These are phyloP conservation scores for Sinotaia quadrata DNA, from an alignment of 2,888 invertebrate genomes.

Conservation along the genomic window DNA sequence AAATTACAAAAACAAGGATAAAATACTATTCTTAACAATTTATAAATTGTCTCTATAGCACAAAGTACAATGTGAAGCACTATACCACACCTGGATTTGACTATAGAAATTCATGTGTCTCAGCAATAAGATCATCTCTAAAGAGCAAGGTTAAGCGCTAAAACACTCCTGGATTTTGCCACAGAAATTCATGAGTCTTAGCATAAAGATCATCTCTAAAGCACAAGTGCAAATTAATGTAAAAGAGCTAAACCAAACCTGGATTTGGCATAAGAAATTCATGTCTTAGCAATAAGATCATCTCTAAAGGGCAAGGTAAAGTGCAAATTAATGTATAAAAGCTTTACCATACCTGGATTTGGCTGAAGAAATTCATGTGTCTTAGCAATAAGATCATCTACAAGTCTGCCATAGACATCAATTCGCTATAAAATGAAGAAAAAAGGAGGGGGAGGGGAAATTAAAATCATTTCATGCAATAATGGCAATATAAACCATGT, in stretches of 20 bases:
- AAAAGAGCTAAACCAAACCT: no score
- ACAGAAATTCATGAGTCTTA: no score
- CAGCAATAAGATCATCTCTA: constrained; percentile 95
- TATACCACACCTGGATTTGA: constrained; percentile 91
- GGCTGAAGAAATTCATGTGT: constrained; percentile 99
- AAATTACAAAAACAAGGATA: no score
- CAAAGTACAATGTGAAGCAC: no score
- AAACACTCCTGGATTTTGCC: no score
- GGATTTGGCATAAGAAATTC: constrained; percentile 99
- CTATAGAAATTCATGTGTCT: constrained; percentile 98
- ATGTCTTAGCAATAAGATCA: constrained; percentile 95
- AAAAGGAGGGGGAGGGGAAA: background rate
- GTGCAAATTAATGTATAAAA: no score
- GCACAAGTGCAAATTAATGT: no score
- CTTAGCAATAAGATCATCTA: constrained; percentile 95
- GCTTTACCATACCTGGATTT: constrained; percentile 87
- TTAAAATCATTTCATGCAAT: background rate
- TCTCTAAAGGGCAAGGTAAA: no score
- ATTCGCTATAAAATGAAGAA: constrained; percentile 83
- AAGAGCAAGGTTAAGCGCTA: no score
- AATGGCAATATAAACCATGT: background rate
- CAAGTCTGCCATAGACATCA: constrained; percentile 96
- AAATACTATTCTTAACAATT: no score
- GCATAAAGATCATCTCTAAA: no score
- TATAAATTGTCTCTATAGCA: no score